A percentile compares a stretch with the other conserved stretches of the same genome.
phyloP scores from a whole-genome alignment of 1,140 invertebrate species.

The Ganaspis sp. region DNA sequence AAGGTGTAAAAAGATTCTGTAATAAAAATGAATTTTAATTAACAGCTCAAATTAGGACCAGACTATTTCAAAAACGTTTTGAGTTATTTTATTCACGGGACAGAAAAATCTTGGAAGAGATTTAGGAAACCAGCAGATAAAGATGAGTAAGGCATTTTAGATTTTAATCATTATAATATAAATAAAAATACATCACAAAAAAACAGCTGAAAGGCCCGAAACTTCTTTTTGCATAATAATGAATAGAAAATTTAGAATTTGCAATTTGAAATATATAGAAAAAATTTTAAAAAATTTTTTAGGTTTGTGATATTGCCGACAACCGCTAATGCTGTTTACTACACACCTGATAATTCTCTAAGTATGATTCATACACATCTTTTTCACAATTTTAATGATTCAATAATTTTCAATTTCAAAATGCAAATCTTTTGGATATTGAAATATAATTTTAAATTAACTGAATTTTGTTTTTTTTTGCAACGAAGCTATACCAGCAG shows the following conservation, averaged over 20 bases:
- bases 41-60: constrained; percentile 2
- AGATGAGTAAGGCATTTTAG: background rate
- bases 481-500: background rate
- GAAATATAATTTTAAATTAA: background rate
- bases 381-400: background rate
- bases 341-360: background rate
- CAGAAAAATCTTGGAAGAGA: background rate
- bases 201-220: too few relatives aligned
- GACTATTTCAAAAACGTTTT: constrained; percentile 14
- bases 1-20: background rate
- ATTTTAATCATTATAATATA: too few relatives aligned
- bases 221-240: too few relatives aligned
- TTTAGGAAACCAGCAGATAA: background rate
- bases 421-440: too few relatives aligned
- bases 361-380: background rate
- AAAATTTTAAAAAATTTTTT: background rate
- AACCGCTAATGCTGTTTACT: constrained; percentile 1
- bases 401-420: background rate
- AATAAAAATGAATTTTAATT: background rate
- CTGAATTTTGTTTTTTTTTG: background rate
- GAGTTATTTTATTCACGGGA: background rate
- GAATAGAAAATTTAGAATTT: too few relatives aligned
- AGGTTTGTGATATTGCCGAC: background rate
- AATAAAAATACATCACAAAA: too few relatives aligned
- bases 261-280: too few relatives aligned